Evolutionary conservation across 2,797 vertebrate genomes (phyloP), one percentile per base, ranked within the genome.

Genomic region (Crenichthys baileyi): DNA sequence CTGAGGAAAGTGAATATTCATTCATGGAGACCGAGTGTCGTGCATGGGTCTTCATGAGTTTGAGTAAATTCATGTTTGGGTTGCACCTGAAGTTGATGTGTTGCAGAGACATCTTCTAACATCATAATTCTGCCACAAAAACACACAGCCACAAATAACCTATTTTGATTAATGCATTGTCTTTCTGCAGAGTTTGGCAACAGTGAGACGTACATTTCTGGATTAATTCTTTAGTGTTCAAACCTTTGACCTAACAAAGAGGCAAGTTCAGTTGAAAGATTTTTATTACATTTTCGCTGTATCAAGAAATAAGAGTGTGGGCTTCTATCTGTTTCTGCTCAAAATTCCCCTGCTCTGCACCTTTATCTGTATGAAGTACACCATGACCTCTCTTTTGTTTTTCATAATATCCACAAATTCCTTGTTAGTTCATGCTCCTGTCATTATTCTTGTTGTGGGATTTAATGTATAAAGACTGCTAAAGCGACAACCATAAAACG

Each of bases 351-450:
- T 46, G 41, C 67, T 41, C 39, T 46, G 67, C 24, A 26, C 39
- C 13, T 70, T 70, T 70, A 70, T 70, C 41, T 46, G 22, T 70
- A 41, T 75, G 73, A 83, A 58, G 3, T 36, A 55, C 70, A 76
- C 29, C 39, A 13, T 75, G 48, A 76, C 26, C 20, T 80, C 31
- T 48, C 31, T 65, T 18, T 48, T 20, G 5, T 46, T 73, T 72
- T 22, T 67, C 51, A 70, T 24, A 53, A 41, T 39, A 24, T 70
- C 55, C 50, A 24, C 26, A 29, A 73, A 31, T 24, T n/a, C 11
- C 18, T 36, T 68, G 36, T 73, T 39, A 65, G 13, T 74, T 13
- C 13, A n/a, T 74, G 72, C n/a, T 56, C 22, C n/a, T 26, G 41
- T 78, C 16, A 53, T 36, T 18, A 72, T 22, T 41, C 36, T 71